Percentiles rank a stretch among this genome's conserved stretches.
phyloP scores from a whole-genome alignment of 2,797 vertebrate genomes.

The Scleropages formosus region DNA sequence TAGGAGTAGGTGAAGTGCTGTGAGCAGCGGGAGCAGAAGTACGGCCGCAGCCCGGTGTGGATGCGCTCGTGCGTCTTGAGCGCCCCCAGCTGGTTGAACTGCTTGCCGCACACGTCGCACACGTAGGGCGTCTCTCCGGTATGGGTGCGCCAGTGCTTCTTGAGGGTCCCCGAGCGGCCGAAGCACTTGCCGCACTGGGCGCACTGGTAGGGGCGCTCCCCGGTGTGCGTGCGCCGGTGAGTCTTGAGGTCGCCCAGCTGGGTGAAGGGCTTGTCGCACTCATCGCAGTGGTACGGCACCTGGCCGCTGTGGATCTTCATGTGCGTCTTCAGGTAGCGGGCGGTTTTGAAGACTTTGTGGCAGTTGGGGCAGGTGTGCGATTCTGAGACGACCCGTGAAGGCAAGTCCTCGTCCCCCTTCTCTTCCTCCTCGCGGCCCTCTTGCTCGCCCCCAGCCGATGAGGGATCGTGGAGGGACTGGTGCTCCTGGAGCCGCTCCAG shows the following conservation, averaged over 20 bases:
- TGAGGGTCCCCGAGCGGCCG: conserved; percentile 37
- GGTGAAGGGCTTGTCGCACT: conserved; percentile 36
- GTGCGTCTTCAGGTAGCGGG: conserved; percentile 37
- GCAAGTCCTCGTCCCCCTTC: not conserved
- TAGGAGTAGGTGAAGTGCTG: conserved; percentile 40
- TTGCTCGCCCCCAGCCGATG: not conserved
- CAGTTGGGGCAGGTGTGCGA: conserved; percentile 28
- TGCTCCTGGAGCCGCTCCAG: conserved; percentile 30
- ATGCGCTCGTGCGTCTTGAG: conserved; percentile 36
- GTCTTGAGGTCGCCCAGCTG: conserved; percentile 38
- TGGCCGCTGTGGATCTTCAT: conserved; percentile 39
- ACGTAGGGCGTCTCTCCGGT: conserved; percentile 36
- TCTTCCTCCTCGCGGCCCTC: conserved; percentile 23
- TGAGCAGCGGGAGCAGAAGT: conserved; percentile 32
- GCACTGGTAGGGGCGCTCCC: conserved; percentile 36
- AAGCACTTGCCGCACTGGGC: conserved; percentile 36
- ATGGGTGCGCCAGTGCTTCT: conserved; percentile 41
- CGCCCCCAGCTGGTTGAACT: conserved; percentile 39
- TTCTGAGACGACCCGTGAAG: not conserved
- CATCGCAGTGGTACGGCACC: conserved; percentile 36
- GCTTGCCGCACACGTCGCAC: conserved; percentile 32
- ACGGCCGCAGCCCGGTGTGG: conserved; percentile 35
- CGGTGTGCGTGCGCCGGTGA: conserved; percentile 34
- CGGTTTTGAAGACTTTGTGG: conserved; percentile 32
- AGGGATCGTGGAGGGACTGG: conserved; percentile 28